Base-by-base conservation (phyloP, 1,140 invertebrate species). In the Danaus plexippus region DNA sequence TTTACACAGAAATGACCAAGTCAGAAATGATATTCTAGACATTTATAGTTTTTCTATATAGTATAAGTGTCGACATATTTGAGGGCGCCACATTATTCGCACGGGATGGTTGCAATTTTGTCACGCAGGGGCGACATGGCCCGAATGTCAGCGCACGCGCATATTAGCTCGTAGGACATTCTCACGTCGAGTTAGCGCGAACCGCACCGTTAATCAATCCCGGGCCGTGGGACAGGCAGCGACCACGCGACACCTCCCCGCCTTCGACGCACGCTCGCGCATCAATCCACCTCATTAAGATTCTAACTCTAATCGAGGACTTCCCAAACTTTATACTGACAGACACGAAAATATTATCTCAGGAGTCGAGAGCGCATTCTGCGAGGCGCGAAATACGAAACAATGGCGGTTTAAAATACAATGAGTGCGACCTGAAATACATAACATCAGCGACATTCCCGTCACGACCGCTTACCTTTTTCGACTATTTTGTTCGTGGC, bases 341-440 rank as follows among this genome's bases (percentile, higher is more conserved):
- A 53, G 57, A 59, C 52, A 52, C 47, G 52, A 59, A 57, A 53
- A 62, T 62, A 62, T 57, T 43, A 52, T 47, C 46, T 40, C 32
- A 40, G 9, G 13, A 4, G 51, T 43, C 42, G 63, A 54, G 49
- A 47, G 57, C 66, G 67, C 62, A 71, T 71, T 71, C 69, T 72
- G 66, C 63, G 71, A 75, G 78, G 77, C 78, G 80, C 80, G 76
- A 82, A 82, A 72, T 75, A 73, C 76, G 79, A 77, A 81, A 82
- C 77, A 80, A 82, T 82, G 66, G 80, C 72, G 71, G 70, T 82
- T 82, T 84, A 84, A 77, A 82, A 82, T 84, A 84, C 80, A 84
- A 85, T 81, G 77, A 84, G 77, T 75, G 72, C 71, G 74, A 66
- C 55, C 77, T 79, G 63, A 76, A 80, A 80, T 77, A 78, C 76